Conservation (phyloP, 2,797 vertebrate genomes). For the Huso huso region DNA sequence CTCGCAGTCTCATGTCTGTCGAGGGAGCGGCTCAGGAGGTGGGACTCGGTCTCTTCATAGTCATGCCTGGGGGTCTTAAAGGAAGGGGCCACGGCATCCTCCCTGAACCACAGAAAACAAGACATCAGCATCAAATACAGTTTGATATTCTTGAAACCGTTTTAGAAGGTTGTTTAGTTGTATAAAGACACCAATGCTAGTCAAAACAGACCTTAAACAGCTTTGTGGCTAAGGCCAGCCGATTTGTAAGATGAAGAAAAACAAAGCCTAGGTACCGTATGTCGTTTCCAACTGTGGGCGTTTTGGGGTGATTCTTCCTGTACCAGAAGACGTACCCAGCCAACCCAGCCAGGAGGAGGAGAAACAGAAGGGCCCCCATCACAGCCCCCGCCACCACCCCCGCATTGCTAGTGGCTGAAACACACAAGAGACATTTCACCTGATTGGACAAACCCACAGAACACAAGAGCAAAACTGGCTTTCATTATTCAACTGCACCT, state of each 20-base stretch:
- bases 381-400: constrained; percentile 39
- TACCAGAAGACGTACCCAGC: constrained; percentile 36
- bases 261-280: constrained; percentile 27
- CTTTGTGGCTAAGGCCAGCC: not conserved
- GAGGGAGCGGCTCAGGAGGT: not conserved
- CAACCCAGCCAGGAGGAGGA: constrained; percentile 41
- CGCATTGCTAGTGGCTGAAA: constrained; percentile 27
- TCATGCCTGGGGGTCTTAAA: constrained; percentile 2
- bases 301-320: constrained; percentile 34
- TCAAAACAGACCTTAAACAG: too few relatives aligned
- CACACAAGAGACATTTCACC: constrained; percentile 4
- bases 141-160: not conserved
- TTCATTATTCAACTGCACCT: not conserved
- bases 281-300: constrained; percentile 26
- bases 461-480: not conserved
- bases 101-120: constrained; percentile 3
- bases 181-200: too few relatives aligned
- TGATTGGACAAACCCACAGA: not conserved
- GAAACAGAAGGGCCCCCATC: constrained; percentile 43
- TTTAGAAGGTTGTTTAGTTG: not conserved
- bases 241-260: not conserved
- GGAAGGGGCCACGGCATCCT: not conserved
- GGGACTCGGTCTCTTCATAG: not conserved
- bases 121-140: not conserved
- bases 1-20: constrained; percentile 3